phyloP scores from a whole-genome alignment of 2,797 vertebrate genomes.

The Coregonus ussuriensis region DNA sequence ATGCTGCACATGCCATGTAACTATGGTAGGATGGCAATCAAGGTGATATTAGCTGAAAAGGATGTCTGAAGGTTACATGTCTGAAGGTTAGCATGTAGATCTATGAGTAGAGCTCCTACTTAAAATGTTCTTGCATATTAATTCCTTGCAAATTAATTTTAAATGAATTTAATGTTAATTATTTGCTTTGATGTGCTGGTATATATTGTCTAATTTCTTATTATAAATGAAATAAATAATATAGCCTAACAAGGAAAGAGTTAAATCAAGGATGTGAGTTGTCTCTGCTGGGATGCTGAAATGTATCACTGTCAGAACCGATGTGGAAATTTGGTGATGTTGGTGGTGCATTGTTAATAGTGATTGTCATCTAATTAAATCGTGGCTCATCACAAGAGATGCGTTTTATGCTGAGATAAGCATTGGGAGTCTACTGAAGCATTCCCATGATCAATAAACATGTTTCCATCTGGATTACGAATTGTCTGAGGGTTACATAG shows the following conservation, averaged over 20 bases:
- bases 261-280: constrained; percentile 66
- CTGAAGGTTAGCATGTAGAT: neutral
- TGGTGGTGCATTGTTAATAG: constrained; percentile 87
- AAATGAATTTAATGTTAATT: neutral
- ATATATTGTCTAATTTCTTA: neutral
- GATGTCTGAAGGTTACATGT: neutral
- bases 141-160: too few relatives aligned
- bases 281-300: constrained; percentile 76
- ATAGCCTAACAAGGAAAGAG: constrained; percentile 35
- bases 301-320: constrained; percentile 88
- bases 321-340: constrained; percentile 84
- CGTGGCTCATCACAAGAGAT: constrained; percentile 88
- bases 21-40: neutral
- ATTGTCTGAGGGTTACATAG: constrained; percentile 85
- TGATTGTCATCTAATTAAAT: constrained; percentile 99
- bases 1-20: neutral
- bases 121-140: neutral
- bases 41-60: neutral
- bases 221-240: neutral
- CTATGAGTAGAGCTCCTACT: neutral
- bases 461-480: constrained; percentile 90
- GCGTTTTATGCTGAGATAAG: constrained; percentile 95
- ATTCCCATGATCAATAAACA: constrained; percentile 91
- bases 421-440: constrained; percentile 82
- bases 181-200: neutral